Base-by-base conservation (phyloP, 2,888 invertebrate genomes). In the Melanostoma mellinum region DNA sequence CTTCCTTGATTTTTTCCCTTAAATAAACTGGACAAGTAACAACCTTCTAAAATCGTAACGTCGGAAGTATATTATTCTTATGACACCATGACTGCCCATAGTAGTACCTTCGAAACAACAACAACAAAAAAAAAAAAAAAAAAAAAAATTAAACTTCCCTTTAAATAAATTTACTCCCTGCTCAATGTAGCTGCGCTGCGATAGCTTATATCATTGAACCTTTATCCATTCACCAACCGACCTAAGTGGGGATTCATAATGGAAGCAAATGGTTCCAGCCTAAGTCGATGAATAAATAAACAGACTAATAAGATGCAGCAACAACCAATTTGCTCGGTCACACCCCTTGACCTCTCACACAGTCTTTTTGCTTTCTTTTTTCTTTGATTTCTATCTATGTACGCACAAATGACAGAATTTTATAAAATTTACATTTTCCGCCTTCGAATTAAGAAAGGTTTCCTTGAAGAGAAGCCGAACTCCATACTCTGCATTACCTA, bases 171-270 rank as follows among this genome's bases (percentile, higher is more conserved):
- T 20, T 20, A 20, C 20, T 20, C 20, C 20, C 20, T 20, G 20
- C 20, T 20, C 20, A 20, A 20, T 20, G 20, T 20, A 20, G 20
- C 20, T 20, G 20, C 20, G 20, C 20, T 20, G 20, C 20, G 20
- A 20, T 20, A 20, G 20, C 20, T 20, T 20, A 20, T 35, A 42
- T 46, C 20, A 4, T 9, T 46, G 35, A 46, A 61, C 61, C 8
- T 46, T 46, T 46, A 9, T 33, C 20, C 35, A 0, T 20, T 20
- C 35, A 10, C 5, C 10, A 56, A 6, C 20, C 38, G n/a, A 53
- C 35, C 36, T 36, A 86, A 73, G 78, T 80, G 4, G 6, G 36
- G 20, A 50, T 33, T 36, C 30, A 38, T 63, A 63, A 63, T 50
- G 63, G 40, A 63, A 50, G 40, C 8, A 36, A 63, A 63, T 63